Percentiles rank a stretch among this genome's conserved stretches.
Evolutionary conservation across 1,140 invertebrate species (phyloP).

Genomic region (Aphelenchoides besseyi): DNA sequence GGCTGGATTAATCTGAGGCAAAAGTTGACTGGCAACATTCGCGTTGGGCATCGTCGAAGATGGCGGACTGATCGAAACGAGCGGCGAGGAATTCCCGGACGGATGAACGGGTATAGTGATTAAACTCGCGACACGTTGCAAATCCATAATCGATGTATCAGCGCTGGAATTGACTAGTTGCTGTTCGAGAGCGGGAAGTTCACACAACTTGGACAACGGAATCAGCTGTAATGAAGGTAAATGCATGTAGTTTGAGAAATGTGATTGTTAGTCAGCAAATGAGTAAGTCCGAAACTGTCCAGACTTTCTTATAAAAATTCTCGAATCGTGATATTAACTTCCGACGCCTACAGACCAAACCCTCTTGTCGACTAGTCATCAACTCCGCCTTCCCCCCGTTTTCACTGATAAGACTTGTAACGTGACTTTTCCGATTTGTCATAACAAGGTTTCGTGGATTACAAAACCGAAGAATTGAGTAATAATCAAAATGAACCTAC

Average conservation of each 20-base stretch:
- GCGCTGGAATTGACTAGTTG: neutral
- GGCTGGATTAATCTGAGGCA: slow-evolving; percentile 2
- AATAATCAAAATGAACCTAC: slow-evolving; percentile 14
- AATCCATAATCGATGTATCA: neutral
- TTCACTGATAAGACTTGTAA: neutral
- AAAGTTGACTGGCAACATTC: too few species aligned
- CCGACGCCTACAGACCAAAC: neutral
- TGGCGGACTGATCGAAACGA: neutral
- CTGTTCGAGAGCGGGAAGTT: slow-evolving; percentile 36
- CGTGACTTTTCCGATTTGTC: neutral
- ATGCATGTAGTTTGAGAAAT: neutral
- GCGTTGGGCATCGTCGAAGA: neutral
- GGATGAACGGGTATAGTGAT: neutral
- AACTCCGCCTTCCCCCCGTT: neutral
- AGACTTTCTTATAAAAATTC: neutral
- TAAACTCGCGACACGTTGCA: neutral
- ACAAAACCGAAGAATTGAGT: neutral
- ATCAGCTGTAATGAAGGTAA: slow-evolving; percentile 35
- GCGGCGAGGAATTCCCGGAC: neutral
- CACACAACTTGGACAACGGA: slow-evolving; percentile 37
- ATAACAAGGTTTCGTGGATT: neutral
- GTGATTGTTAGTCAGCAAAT: too few species aligned
- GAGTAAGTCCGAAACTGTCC: neutral
- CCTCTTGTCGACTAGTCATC: neutral
- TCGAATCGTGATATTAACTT: neutral